phyloP scores from a whole-genome alignment of 2,113 vertebrate species.

The Tetrao urogallus region DNA sequence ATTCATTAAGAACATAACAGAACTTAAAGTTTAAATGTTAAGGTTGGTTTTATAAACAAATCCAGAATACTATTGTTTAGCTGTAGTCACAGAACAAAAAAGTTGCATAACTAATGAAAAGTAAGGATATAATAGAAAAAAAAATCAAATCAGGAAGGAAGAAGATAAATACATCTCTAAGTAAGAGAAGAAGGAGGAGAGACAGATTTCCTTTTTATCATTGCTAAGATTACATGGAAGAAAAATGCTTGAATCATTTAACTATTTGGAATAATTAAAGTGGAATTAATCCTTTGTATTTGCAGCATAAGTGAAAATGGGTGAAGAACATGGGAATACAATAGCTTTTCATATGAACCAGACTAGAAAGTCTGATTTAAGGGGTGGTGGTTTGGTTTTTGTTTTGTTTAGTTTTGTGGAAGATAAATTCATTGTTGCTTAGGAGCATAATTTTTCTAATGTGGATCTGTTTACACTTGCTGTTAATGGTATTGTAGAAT shows the following conservation, averaged over 20 bases:
- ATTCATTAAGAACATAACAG: not conserved
- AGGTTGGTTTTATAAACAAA: not conserved
- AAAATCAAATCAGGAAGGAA: not conserved
- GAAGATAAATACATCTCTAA: not conserved
- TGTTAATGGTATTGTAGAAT: not conserved
- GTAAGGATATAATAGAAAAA: not conserved
- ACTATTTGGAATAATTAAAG: not conserved
- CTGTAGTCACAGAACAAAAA: not conserved
- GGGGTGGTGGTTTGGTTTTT: not conserved
- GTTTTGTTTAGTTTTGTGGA: not conserved
- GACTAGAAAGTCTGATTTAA: not conserved
- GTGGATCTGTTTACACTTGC: not conserved
- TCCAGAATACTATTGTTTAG: not conserved
- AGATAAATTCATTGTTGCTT: not conserved
- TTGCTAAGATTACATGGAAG: not conserved
- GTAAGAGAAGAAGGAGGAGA: not conserved
- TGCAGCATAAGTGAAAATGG: not conserved
- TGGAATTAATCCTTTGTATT: not conserved
- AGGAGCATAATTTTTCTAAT: not conserved
- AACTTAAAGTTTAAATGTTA: not conserved
- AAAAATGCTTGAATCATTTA: not conserved
- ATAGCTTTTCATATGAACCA: not conserved
- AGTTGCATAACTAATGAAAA: not conserved
- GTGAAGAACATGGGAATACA: not conserved
- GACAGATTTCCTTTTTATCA: not conserved